Conservation (phyloP, 2,888 invertebrate genomes). For the Pteria penguin region DNA sequence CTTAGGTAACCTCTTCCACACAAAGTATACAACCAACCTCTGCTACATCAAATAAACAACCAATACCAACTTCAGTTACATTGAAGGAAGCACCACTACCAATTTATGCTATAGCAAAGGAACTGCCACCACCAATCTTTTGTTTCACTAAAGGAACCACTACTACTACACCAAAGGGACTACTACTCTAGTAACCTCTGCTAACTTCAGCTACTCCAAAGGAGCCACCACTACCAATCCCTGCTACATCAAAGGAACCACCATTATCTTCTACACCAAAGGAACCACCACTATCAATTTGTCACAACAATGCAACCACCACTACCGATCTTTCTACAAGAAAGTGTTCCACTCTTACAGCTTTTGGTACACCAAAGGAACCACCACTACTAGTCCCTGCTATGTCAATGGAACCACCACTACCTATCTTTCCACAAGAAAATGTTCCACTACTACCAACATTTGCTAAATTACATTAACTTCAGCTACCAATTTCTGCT, state of each 20-base stretch:
- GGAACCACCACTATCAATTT: not conserved
- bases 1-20: too few species aligned
- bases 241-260: not conserved
- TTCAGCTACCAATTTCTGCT: not conserved
- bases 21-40: too few species aligned
- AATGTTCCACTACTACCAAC: not conserved
- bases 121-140: too few species aligned
- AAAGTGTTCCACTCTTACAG: not conserved
- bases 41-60: too few species aligned
- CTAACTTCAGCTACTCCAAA: not conserved
- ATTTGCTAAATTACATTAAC: not conserved
- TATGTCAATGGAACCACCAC: not conserved
- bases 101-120: too few species aligned
- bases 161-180: not conserved
- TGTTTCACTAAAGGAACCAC: too few species aligned
- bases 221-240: not conserved
- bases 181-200: too few species aligned
- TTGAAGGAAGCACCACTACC: not conserved
- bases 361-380: not conserved
- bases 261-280: not conserved
- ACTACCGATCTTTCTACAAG: not conserved
- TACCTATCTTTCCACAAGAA: not conserved
- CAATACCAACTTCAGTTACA: not conserved
- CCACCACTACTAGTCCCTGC: not conserved
- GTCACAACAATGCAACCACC: constrained; percentile 2